Conservation (phyloP, 2,113 vertebrate genomes). For the Sapayoa aenigma region DNA sequence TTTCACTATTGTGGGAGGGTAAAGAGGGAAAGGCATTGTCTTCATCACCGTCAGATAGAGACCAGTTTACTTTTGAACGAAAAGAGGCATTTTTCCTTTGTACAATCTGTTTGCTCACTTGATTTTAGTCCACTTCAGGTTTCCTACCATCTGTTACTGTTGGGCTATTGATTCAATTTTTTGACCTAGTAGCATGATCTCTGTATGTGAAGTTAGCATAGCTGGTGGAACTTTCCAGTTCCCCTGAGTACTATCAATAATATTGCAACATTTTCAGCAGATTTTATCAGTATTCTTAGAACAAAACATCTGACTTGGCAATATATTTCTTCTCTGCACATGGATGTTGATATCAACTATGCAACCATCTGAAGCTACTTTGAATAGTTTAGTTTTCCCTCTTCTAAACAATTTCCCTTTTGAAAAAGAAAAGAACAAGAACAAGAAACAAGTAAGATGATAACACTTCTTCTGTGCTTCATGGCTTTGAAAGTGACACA, state of each 20-base stretch:
- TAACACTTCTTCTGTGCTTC: background rate
- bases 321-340: background rate
- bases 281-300: background rate
- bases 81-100: fast-evolving
- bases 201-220: background rate
- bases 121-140: background rate
- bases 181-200: background rate
- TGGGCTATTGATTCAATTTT: background rate
- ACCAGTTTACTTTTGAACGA: background rate
- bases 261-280: background rate
- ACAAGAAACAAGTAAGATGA: slow-evolving; percentile 1
- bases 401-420: background rate
- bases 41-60: background rate
- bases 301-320: slow-evolving; percentile 9
- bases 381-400: background rate
- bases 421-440: background rate
- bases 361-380: background rate
- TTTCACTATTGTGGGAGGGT: background rate
- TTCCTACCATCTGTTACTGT: background rate
- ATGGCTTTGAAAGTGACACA: slow-evolving; percentile 3
- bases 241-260: background rate
- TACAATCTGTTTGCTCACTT: background rate
- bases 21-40: background rate
- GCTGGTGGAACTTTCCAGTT: background rate
- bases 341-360: background rate